Percentiles rank a stretch among this genome's conserved stretches.
phyloP scores from a whole-genome alignment of 2,888 invertebrate genomes.

The Phortica okadai region DNA sequence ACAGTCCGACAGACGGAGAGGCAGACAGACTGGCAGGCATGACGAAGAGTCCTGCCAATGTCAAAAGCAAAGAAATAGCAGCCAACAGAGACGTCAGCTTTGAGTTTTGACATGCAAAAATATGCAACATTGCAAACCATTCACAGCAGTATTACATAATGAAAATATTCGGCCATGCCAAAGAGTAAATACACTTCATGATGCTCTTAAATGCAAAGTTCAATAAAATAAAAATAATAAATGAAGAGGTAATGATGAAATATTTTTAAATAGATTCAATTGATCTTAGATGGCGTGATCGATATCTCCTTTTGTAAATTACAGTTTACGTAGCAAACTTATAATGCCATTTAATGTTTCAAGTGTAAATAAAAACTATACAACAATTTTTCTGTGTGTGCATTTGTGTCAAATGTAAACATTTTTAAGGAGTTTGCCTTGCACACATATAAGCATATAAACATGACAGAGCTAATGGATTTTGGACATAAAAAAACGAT shows the following conservation, averaged over 20 bases:
- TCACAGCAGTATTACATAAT: neutral
- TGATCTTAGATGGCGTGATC: neutral
- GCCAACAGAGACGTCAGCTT: neutral
- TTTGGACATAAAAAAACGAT: conserved; percentile 27
- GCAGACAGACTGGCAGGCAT: too few relatives aligned
- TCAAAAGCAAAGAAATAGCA: neutral
- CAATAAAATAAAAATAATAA: too few relatives aligned
- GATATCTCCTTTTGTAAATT: neutral
- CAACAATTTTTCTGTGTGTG: neutral
- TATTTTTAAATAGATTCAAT: neutral
- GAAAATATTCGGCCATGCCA: too few relatives aligned
- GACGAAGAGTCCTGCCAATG: neutral
- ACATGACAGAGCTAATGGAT: conserved; percentile 15
- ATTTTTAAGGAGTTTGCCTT: neutral
- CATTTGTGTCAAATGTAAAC: neutral
- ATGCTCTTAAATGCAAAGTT: too few relatives aligned
- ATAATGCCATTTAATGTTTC: too few relatives aligned
- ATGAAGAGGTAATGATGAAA: too few relatives aligned
- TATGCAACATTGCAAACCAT: conserved; percentile 11
- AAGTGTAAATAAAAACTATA: too few relatives aligned
- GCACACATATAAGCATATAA: neutral
- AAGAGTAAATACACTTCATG: too few relatives aligned
- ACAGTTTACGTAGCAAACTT: too few relatives aligned
- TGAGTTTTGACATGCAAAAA: conserved; percentile 22
- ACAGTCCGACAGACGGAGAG: too few relatives aligned